Base-by-base conservation (phyloP, 2,888 invertebrate species). In the Agapostemon virescens region DNA sequence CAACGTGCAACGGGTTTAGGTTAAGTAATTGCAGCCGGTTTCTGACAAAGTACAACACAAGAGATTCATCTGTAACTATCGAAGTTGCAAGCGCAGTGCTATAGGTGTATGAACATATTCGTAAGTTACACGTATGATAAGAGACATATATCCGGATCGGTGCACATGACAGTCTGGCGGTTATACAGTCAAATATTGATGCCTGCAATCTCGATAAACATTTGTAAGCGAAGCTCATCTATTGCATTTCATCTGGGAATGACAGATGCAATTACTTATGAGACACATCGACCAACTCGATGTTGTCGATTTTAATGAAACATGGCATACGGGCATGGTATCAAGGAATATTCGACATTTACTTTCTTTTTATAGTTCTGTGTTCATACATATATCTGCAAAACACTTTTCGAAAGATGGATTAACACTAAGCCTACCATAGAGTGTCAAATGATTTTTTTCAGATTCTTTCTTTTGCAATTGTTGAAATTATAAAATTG, bases 61-160 rank as follows among this genome's bases (percentile, higher is more conserved):
- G 52, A 52, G 52, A 52, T 52, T 52, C 52, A 52, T 52, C 52
- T 23, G 52, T 23, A 52, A 52, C 23, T 52, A 52, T 15, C 52
- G 52, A 52, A 52, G 52, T 52, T 26, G 52, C 52, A 23, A 26
- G 23, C 52, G 52, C 13, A 26, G 23, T 52, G 13, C 52, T 26
- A 52, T 52, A 52, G 23, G 13, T 52, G 52, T 5, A 52, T 23
- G 23, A 13, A 23, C 23, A 15, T 26, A 52, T 52, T 52, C 52
- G 15, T 13, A 26, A 52, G 52, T 23, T 52, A 23, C 52, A 52
- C 52, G 23, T 52, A 52, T 15, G 52, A 52, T 52, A 23, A 52
- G 23, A 15, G 23, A 52, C 52, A 23, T 1, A 52, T 52, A 52
- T 52, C 15, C 23, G 13, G 15, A 23, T 26, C 52, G 23, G 15